A percentile compares a stretch with the other conserved stretches of the same genome.
Evolutionary conservation across 1,140 invertebrate species (phyloP).

Genomic region (Drosophila pseudoobscura): DNA sequence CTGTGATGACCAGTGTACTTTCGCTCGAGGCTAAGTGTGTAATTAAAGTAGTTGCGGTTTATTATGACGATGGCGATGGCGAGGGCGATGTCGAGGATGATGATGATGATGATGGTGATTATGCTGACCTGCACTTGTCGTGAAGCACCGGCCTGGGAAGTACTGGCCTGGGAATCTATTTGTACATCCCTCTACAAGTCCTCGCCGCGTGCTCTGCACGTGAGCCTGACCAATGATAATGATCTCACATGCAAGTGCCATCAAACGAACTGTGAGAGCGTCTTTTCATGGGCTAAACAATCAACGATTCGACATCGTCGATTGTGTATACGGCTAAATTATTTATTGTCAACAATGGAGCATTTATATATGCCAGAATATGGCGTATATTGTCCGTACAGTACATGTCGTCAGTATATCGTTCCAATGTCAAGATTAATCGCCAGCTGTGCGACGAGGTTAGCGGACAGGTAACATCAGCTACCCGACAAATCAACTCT

Average conservation of each 20-base stretch:
- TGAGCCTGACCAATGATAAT: slow-evolving; percentile 54
- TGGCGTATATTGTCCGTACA: slow-evolving; percentile 14
- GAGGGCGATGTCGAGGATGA: slow-evolving; percentile 27
- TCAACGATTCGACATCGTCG: slow-evolving; percentile 6
- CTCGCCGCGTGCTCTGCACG: slow-evolving; percentile 75
- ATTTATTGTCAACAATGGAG: slow-evolving; percentile 69
- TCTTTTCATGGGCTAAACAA: slow-evolving; percentile 27
- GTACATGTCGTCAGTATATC: slow-evolving; percentile 18
- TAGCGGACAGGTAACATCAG: slow-evolving; percentile 53
- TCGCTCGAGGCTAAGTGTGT: slow-evolving; percentile 60
- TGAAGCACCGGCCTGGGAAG: slow-evolving; percentile 31
- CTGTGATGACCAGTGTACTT: slow-evolving; percentile 33
- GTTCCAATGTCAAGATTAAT: slow-evolving; percentile 80
- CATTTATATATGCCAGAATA: slow-evolving; percentile 55
- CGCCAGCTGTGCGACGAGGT: slow-evolving; percentile 76
- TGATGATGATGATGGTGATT: slow-evolving; percentile 29
- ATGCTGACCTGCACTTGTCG: slow-evolving; percentile 70
- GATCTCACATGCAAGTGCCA: slow-evolving; percentile 64
- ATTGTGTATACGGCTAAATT: slow-evolving; percentile 52
- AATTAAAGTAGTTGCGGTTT: slow-evolving; percentile 76
- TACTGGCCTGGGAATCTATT: slow-evolving; percentile 49
- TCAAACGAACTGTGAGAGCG: slow-evolving; percentile 45
- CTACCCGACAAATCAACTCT: background rate
- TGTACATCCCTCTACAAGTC: slow-evolving; percentile 35
- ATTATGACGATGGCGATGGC: slow-evolving; percentile 35